phyloP scores from a whole-genome alignment of 2,113 vertebrate species.

The Leucopternis melanops region DNA sequence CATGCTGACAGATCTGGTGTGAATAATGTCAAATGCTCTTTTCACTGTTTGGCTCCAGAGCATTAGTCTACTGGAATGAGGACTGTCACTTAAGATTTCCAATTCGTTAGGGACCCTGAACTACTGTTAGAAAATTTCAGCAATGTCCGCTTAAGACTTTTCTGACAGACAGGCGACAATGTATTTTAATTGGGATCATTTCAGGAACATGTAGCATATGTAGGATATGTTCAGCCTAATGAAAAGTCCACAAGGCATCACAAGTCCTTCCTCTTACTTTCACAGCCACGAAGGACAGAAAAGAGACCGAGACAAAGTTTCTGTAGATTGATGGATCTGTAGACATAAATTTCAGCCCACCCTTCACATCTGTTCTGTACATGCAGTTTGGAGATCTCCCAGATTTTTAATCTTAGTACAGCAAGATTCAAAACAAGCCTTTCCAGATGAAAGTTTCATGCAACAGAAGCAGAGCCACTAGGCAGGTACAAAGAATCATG shows the following conservation, averaged over 20 bases:
- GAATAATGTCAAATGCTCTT: neutral
- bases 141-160: neutral
- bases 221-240: neutral
- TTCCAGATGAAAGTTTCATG: neutral
- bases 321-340: neutral
- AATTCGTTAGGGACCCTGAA: neutral
- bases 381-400: neutral
- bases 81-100: neutral
- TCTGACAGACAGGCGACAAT: neutral
- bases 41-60: neutral
- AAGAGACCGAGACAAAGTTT: neutral
- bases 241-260: neutral
- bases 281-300: neutral
- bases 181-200: constrained; percentile 9
- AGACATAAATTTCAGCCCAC: neutral
- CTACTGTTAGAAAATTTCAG: neutral
- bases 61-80: neutral
- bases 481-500: neutral
- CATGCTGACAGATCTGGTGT: neutral
- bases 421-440: neutral
- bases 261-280: neutral
- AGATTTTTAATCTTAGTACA: constrained; percentile 15
- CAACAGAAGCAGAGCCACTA: neutral
- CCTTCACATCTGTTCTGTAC: neutral
- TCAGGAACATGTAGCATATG: neutral